Evolutionary conservation across 2,888 invertebrate genomes (phyloP).

Genomic region (Macaria liturata): DNA sequence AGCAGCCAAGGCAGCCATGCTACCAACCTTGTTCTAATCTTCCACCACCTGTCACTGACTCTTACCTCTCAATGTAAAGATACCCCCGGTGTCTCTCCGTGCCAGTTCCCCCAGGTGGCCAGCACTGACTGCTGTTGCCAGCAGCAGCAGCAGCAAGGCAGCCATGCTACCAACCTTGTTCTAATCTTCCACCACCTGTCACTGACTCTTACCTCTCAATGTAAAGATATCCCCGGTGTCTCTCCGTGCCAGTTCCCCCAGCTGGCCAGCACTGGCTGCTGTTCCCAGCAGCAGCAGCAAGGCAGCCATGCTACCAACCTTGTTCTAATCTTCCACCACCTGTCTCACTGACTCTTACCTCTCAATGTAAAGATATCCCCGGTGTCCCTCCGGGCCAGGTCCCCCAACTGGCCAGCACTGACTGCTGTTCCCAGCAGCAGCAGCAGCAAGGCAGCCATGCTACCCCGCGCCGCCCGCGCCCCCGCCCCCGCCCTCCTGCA

Average conservation of each 20-base stretch:
- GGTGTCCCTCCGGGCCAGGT: slow-evolving; percentile 68
- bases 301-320: neutral
- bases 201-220: slow-evolving; percentile 52
- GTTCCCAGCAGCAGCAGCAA: slow-evolving; percentile 52
- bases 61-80: too few species aligned
- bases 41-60: neutral
- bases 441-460: slow-evolving; percentile 69
- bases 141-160: slow-evolving; percentile 31
- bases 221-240: slow-evolving; percentile 76
- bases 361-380: slow-evolving; percentile 73
- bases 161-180: neutral
- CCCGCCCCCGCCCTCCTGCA: slow-evolving; percentile 54
- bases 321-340: neutral
- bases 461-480: slow-evolving; percentile 68
- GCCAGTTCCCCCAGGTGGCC: neutral
- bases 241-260: slow-evolving; percentile 67
- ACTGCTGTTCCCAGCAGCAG: slow-evolving; percentile 62
- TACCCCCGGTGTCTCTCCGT: neutral
- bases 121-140: neutral
- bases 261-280: slow-evolving; percentile 61
- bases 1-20: slow-evolving; percentile 40
- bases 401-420: slow-evolving; percentile 62
- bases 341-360: slow-evolving; percentile 45
- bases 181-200: neutral
- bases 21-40: neutral